Evolutionary conservation across 2,797 vertebrate species (phyloP).

Genomic region (Galagoides demidoff): DNA sequence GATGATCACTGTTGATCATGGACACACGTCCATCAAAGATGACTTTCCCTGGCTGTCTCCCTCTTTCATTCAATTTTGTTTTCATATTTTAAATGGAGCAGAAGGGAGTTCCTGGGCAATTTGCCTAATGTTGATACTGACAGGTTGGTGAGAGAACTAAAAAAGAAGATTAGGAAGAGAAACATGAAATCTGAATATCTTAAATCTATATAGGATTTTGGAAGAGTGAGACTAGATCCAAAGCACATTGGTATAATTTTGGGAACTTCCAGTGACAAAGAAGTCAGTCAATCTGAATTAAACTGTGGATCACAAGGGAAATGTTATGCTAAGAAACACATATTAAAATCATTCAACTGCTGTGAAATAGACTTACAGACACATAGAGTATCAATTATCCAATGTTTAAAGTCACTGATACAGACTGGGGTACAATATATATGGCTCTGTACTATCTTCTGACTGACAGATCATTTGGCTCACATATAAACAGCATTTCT

Average conservation of each 20-base stretch:
- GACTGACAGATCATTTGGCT: not conserved
- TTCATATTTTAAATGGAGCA: conserved; percentile 22
- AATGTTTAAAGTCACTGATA: not conserved
- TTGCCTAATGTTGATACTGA: not conserved
- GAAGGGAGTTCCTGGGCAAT: not conserved
- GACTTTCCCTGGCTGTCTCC: not conserved
- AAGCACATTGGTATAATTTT: not conserved
- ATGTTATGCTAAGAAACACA: not conserved
- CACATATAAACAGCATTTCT: not conserved
- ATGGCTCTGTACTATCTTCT: not conserved
- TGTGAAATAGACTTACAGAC: not conserved
- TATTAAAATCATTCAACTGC: not conserved
- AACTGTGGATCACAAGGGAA: not conserved
- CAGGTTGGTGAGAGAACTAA: not conserved
- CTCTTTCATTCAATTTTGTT: not conserved
- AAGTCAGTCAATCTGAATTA: not conserved
- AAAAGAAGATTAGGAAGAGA: not conserved
- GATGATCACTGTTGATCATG: not conserved
- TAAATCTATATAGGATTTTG: not conserved
- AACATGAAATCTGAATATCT: not conserved
- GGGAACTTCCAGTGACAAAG: not conserved
- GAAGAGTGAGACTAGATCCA: not conserved
- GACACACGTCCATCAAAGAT: not conserved
- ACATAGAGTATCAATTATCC: not conserved
- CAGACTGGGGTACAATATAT: not conserved